These are phyloP conservation scores for Tetragnatha montana DNA, from an alignment of 2,888 invertebrate species.

Conservation along the genomic window DNA sequence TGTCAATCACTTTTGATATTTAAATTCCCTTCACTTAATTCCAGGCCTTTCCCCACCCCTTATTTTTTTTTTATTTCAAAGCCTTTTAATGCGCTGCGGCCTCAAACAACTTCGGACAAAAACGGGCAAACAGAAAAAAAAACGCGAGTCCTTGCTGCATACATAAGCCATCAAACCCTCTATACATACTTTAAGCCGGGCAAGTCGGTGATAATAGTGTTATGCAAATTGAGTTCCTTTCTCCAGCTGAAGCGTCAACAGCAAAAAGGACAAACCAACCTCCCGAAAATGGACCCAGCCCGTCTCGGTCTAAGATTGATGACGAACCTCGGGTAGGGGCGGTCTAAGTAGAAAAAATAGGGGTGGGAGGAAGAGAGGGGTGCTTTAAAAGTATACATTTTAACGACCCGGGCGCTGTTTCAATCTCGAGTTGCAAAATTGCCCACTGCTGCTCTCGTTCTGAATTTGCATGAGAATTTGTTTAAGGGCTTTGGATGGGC, in stretches of 20 bases:
- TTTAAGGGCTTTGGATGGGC: slow-evolving; percentile 47
- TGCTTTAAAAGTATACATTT: slow-evolving; percentile 55
- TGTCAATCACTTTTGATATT: slow-evolving; percentile 53
- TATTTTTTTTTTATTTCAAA: slow-evolving; percentile 27
- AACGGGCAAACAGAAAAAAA: background rate
- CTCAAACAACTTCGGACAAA: slow-evolving; percentile 37
- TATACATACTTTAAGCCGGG: slow-evolving; percentile 27
- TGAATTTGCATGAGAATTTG: slow-evolving; percentile 63
- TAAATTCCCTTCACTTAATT: slow-evolving; percentile 25
- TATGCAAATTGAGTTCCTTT: slow-evolving; percentile 60
- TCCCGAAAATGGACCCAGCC: slow-evolving; percentile 46
- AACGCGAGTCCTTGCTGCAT: slow-evolving; percentile 28
- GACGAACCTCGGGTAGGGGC: slow-evolving; percentile 8
- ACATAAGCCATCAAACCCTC: slow-evolving; percentile 65
- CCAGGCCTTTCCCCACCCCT: slow-evolving; percentile 19
- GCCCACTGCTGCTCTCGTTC: slow-evolving; percentile 9
- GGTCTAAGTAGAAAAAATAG: background rate
- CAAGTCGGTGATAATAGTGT: slow-evolving; percentile 62
- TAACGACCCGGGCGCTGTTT: slow-evolving; percentile 35
- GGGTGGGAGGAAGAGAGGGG: slow-evolving; percentile 1
- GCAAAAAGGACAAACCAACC: slow-evolving; percentile 23
- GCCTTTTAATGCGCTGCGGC: slow-evolving; percentile 47
- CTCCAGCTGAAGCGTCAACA: background rate
- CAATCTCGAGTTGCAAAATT: slow-evolving; percentile 39
- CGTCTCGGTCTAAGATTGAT: slow-evolving; percentile 49